phyloP scores from a whole-genome alignment of 2,888 invertebrate species.

The Meta bourneti region DNA sequence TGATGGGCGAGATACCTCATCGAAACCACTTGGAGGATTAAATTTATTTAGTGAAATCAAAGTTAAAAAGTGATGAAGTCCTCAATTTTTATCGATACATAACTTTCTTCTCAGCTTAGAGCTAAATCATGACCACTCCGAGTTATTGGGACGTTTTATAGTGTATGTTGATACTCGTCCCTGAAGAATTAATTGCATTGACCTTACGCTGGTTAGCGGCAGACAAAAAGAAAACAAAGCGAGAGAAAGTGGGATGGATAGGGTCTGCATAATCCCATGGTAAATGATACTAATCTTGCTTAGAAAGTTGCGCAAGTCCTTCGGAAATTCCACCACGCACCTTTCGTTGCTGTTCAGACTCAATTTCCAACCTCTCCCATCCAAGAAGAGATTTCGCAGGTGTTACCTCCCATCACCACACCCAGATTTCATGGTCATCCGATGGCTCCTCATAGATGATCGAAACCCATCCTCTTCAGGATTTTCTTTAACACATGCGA shows the following conservation, averaged over 20 bases:
- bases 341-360: not conserved
- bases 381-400: slow-evolving; percentile 25
- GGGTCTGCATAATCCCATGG: not conserved
- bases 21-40: no score
- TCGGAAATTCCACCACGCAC: slow-evolving; percentile 1
- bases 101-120: no score
- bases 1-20: no score
- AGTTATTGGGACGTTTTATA: no score
- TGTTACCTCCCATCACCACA: slow-evolving; percentile 29
- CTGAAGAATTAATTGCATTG: no score
- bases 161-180: no score
- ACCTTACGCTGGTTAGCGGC: not conserved
- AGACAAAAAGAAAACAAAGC: not conserved
- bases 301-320: not conserved
- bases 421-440: slow-evolving; percentile 38
- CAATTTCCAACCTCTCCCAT: not conserved
- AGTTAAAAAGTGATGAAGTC: no score
- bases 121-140: no score
- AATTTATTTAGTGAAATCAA: no score
- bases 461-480: not conserved
- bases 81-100: no score
- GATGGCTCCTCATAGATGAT: not conserved
- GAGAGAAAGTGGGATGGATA: not conserved
- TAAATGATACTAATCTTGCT: not conserved
- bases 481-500: not conserved